These are phyloP conservation scores for Camptogramma bilineatum DNA, from an alignment of 2,888 invertebrate species.

Conservation along the genomic window DNA sequence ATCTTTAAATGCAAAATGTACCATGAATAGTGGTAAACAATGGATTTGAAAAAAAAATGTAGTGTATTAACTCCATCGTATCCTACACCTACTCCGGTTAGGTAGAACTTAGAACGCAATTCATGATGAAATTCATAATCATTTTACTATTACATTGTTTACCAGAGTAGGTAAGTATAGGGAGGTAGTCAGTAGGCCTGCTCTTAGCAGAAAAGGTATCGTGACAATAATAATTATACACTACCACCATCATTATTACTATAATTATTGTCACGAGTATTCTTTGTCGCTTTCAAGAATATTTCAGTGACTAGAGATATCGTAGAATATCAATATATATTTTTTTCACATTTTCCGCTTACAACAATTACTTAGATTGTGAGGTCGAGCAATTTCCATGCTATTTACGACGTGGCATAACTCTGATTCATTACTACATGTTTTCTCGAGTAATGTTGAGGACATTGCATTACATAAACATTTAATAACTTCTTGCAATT, in stretches of 20 bases:
- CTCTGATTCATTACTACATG: constrained; percentile 43
- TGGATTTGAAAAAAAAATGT: too few relatives aligned
- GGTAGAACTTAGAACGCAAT: too few relatives aligned
- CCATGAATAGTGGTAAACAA: too few relatives aligned
- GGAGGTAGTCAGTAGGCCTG: too few relatives aligned
- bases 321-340: constrained; percentile 1
- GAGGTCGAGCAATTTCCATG: constrained; percentile 54
- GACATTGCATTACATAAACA: constrained; percentile 29
- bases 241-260: neutral
- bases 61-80: too few relatives aligned
- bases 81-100: too few relatives aligned
- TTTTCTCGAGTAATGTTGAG: constrained; percentile 33
- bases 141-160: too few relatives aligned
- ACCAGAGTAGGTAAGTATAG: too few relatives aligned
- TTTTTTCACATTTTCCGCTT: constrained; percentile 1
- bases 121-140: too few relatives aligned
- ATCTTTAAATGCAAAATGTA: too few relatives aligned
- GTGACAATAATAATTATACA: neutral
- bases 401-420: constrained; percentile 43
- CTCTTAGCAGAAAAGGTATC: too few relatives aligned
- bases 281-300: neutral
- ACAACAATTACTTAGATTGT: constrained; percentile 41
- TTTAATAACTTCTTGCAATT: constrained; percentile 4
- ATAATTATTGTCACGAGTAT: neutral
- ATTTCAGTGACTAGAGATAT: neutral